Evolutionary conservation across 2,888 invertebrate genomes (phyloP), one percentile per base, ranked within the genome.

Genomic region (Lampropteryx suffumata): DNA sequence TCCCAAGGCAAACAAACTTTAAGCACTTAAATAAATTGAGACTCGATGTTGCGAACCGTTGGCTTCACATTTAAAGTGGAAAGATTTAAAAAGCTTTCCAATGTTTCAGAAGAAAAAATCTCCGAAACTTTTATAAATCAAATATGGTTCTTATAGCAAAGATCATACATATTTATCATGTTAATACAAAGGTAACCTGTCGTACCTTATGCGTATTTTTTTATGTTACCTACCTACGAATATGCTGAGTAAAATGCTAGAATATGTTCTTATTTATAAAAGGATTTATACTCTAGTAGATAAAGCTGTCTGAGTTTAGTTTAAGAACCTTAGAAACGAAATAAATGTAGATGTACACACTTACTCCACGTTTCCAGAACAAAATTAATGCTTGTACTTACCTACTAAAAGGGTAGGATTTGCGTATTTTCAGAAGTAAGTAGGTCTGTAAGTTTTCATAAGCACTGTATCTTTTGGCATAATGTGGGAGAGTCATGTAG

Each of bases 11-110:
- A 52, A 46, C 30, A 46, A 52, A 39, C 29, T 39, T 40, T 35
- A 32, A 33, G 41, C 34, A 43, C 43, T 48, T 53, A 39, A 21
- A 30, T 44, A 53, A 43, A 53, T 52, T 52, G 42, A 46, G 42
- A 29, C 32, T 29, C 29, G 12, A 43, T 39, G 36, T 43, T 52
- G 37, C 47, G 43, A 47, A 39, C 21, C 35, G 35, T 40, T 36
- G 33, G 26, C 37, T 60, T 55, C 50, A 49, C 48, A 50, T 53
- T 55, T 12, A 41, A 28, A 45, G 35, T 36, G 30, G 27, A 36
- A 40, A 45, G 36, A 41, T 46, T 50, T 50, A 49, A 55, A 61
- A 53, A 61, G 61, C 58, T 36, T 61, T 61, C 40, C 50, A 51
- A 47, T 55, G 61, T 61, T 52, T 36, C 50, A 35, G 39, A 34